phyloP scores from a whole-genome alignment of 2,113 vertebrate species.

The Enhydra lutris region DNA sequence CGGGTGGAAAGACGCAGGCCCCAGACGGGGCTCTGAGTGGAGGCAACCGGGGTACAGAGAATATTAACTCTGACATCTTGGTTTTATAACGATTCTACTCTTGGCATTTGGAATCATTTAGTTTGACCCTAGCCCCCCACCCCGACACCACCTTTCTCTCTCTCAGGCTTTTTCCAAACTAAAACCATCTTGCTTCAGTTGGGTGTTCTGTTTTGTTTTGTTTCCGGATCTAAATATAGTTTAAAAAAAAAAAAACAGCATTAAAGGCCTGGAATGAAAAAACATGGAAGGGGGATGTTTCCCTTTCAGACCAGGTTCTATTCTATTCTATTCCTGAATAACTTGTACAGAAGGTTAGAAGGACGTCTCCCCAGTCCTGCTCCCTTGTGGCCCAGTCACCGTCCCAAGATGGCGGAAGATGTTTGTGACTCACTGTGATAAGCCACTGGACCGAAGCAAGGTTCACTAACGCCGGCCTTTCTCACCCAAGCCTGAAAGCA shows the following conservation, averaged over 20 bases:
- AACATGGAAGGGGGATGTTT: background rate
- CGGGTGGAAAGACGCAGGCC: background rate
- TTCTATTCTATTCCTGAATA: background rate
- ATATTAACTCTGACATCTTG: background rate
- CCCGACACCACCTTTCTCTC: background rate
- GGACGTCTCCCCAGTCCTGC: background rate
- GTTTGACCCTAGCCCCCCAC: background rate
- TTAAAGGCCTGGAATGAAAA: background rate
- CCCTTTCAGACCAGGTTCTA: background rate
- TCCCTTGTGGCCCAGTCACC: accelerated
- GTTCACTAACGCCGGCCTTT: background rate
- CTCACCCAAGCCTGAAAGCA: background rate
- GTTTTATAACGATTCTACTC: background rate
- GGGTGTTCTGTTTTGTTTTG: background rate
- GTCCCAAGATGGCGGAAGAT: background rate
- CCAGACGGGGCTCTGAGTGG: background rate
- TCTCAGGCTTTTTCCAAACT: background rate
- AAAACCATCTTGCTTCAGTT: constrained; percentile 3
- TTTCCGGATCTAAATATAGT: constrained; percentile 28
- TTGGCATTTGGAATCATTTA: background rate
- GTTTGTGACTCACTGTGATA: background rate
- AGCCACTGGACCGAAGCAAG: background rate
- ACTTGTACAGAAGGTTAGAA: background rate
- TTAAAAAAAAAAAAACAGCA: background rate
- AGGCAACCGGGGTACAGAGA: background rate